phyloP scores from a whole-genome alignment of 2,113 vertebrate species.

The Elephas maximus region DNA sequence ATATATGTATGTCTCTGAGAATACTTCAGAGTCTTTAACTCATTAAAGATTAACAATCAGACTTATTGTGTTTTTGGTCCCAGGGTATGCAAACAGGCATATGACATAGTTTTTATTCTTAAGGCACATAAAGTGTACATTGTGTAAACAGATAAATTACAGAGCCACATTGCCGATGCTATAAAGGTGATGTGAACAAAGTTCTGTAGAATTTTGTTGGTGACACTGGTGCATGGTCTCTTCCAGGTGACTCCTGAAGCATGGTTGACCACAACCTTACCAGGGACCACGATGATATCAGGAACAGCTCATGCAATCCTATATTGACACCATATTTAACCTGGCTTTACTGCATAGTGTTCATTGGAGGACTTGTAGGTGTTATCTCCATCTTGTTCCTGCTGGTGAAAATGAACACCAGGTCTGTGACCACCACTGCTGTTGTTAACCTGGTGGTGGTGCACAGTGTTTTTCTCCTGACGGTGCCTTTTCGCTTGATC shows the following conservation, averaged over 20 bases:
- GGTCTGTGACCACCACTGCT: slow-evolving; percentile 92
- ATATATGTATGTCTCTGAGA: not conserved
- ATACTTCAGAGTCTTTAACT: not conserved
- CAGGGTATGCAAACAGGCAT: not conserved
- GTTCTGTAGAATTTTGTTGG: not conserved
- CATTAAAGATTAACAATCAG: not conserved
- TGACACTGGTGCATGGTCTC: not conserved
- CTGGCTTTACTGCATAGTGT: slow-evolving; percentile 87
- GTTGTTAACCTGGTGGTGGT: slow-evolving; percentile 93
- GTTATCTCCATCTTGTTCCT: slow-evolving; percentile 88
- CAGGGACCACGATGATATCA: not conserved
- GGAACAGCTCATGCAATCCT: slow-evolving; percentile 3
- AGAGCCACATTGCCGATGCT: not conserved
- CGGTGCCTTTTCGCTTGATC: slow-evolving; percentile 94
- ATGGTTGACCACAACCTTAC: slow-evolving; percentile 53
- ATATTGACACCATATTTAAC: not conserved
- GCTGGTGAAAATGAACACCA: slow-evolving; percentile 90
- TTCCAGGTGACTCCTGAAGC: slow-evolving; percentile 54
- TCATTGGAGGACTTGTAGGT: slow-evolving; percentile 90
- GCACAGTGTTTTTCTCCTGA: slow-evolving; percentile 93
- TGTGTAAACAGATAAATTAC: not conserved
- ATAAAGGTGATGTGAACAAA: not conserved
- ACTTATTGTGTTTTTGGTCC: not conserved
- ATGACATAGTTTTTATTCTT: not conserved
- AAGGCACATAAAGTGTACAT: not conserved